Base-by-base conservation (phyloP, 2,888 invertebrate genomes). In the Allolobophora icterica region DNA sequence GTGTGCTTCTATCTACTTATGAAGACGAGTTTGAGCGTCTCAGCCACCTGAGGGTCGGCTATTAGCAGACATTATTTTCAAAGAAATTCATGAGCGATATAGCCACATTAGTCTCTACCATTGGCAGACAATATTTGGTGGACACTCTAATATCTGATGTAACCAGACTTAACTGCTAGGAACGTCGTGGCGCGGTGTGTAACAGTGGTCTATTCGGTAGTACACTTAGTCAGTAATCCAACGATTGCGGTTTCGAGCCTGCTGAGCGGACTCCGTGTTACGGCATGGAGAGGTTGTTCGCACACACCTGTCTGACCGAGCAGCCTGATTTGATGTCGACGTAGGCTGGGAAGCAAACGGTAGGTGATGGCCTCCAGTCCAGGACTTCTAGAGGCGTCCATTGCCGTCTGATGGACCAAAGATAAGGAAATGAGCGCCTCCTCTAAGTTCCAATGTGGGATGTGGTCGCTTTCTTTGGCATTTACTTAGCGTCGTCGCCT, bases 191-290 rank as follows among this genome's bases (percentile, higher is more conserved):
- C 8, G n/a, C n/a, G 71, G 30, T 71, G 71, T n/a, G 11, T 6
- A 11, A 11, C 71, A 71, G 71, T 71, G 30, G 30, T n/a, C 30
- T 71, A 71, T n/a, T 71, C 71, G 30, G 71, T n/a, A n/a, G 71
- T n/a, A n/a, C n/a, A n/a, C 71, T 71, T 71, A n/a, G 30, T n/a
- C 71, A n/a, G 71, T n/a, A 71, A 71, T 71, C 71, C 71, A 71
- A 71, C 30, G 71, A 71, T 11, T 71, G 71, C 6, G 71, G 71
- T n/a, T 71, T n/a, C 11, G 71, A 71, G 11, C 24, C 52, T 24
- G 52, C 52, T 52, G 52, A 52, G 21, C 52, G 52, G 52, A 52
- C 52, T 52, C 24, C 52, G 21, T 52, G 52, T 52, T 24, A 45
- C 45, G 19, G 19, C 45, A 45, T 45, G 45, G 52, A 52, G 4